Evolutionary conservation across 2,113 vertebrate genomes (phyloP), one percentile per base, ranked within the genome.

Genomic region (Phylloscopus trochiloides): DNA sequence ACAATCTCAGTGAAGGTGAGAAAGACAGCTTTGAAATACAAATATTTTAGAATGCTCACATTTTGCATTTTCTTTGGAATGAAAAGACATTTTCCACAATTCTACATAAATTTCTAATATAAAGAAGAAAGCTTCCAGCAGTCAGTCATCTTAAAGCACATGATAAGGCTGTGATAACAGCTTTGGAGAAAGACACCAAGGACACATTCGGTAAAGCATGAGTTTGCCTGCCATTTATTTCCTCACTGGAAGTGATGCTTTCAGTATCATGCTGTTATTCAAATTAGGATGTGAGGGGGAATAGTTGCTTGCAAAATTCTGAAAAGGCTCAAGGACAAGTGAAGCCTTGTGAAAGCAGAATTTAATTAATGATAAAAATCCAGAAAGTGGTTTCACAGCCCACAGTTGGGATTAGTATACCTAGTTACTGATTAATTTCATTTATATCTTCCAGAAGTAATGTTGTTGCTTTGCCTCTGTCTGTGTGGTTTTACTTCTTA

Each of bases 321-420:
- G 52, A 77, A 84, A 92, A 84, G 42, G 47, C 67, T 92, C 52
- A 92, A 94, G 36, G 45, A 96, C 26, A 92, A 93, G 21, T 25
- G 25, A 92, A 84, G 26, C 7, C 32, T 55, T 66, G 8, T 55
- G 47, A 91, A 86, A 85, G 34, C 5, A 78, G 24, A 89, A 68
- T 61, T 36, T 71, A 86, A 52, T 58, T 80, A 70, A 47, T 7
- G 10, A 87, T 45, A 91, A 89, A 74, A 81, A 68, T 68, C 6
- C 36, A 85, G 61, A 52, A 94, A 72, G 55, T 21, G 14, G 14
- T 68, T 91, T 81, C 43, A 75, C 3, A 61, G 31, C 25, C 51
- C 57, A 82, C 5, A 75, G n/a, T 4, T 71, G 16, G 29, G 36
- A 92, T 78, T 71, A 91, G 28, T n/a, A 55, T 20, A 59, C 5